Base-by-base conservation (phyloP, 2,113 vertebrate genomes). In the Maccullochella peelii region DNA sequence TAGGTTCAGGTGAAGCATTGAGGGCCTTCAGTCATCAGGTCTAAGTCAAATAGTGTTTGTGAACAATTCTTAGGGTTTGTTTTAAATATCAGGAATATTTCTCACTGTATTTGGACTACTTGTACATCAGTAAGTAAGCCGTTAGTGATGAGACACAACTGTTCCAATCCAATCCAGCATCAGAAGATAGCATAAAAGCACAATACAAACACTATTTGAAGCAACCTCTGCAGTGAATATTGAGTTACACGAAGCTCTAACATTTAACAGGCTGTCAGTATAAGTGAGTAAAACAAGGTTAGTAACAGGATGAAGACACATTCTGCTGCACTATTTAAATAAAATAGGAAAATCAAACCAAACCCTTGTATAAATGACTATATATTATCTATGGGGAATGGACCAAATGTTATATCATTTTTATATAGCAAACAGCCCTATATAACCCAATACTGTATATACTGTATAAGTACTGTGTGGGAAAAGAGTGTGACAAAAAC, bases 201-300 rank as follows among this genome's bases (percentile, higher is more conserved):
- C 4, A n/a, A 27, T 5, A 61, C 38, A 62, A 62, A 65, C 6
- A 54, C 21, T 14, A 33, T 23, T 36, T 67, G 21, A 75, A 54
- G 14, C 25, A 25, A 47, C 49, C 59, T 63, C 50, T 44, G 36
- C 47, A 40, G 63, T 76, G 14, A 55, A 20, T 54, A 33, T 11
- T 33, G 16, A 67, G 25, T 50, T 36, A 73, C 25, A 70, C 2
- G n/a, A 33, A 27, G 27, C 38, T 33, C 15, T 3, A 27, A 21
- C 8, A 27, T 16, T 16, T 50, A 67, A 70, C 4, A 18, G 16
- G 8, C 42, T n/a, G 57, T 33, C 23, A 25, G 8, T 44, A n/a
- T n/a, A 30, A 58, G n/a, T 55, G 9, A 80, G 16, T 47, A 38
- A 38, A 49, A 73, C 57, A 15, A 15, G 54, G 70, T 77, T 62